Base-by-base conservation (phyloP, 2,797 vertebrate species). In the Gastrophryne carolinensis region DNA sequence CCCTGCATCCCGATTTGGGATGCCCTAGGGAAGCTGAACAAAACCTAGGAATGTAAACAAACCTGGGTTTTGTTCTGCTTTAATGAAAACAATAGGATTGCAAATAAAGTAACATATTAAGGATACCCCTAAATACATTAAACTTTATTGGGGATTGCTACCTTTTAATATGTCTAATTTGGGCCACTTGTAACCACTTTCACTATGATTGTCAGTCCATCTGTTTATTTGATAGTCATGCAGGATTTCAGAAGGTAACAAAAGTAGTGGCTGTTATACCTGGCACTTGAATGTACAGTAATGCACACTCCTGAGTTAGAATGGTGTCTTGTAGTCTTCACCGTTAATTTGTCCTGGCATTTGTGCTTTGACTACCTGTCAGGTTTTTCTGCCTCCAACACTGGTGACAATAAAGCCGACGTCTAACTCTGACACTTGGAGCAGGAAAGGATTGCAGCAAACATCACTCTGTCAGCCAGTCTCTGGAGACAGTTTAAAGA, bases 351-450 rank as follows among this genome's bases (percentile, higher is more conserved):
- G 79, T 81, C 81, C 83, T 81, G 81, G 75, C 77, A 82, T 80
- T 85, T 83, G 82, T 75, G 84, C 76, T 81, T 84, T 86, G 82
- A 86, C 86, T 87, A 78, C 79, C 80, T 85, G 86, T 81, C 82
- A 83, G 83, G 80, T 78, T 82, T 83, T 72, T 77, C 60, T 79
- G 81, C 80, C 79, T 81, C 76, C 49, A 82, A 83, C 82, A 78
- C 1, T 17, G 72, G 78, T 80, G 81, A 81, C 44, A 79, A 85
- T 49, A 54, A 84, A 85, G 80, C 80, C 84, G 82, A 82, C 32
- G 78, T 24, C 68, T 83, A 73, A 63, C 5, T 3, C 58, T 71
- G 67, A 77, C 74, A 77, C 61, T 27, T 11, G 82, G 72, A 82
- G 82, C 82, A 41, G 72, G 1, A 8, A 76, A 80, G 84, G 78